Conservation (phyloP, 2,113 vertebrate species). For the Eudyptes chrysolophus region DNA sequence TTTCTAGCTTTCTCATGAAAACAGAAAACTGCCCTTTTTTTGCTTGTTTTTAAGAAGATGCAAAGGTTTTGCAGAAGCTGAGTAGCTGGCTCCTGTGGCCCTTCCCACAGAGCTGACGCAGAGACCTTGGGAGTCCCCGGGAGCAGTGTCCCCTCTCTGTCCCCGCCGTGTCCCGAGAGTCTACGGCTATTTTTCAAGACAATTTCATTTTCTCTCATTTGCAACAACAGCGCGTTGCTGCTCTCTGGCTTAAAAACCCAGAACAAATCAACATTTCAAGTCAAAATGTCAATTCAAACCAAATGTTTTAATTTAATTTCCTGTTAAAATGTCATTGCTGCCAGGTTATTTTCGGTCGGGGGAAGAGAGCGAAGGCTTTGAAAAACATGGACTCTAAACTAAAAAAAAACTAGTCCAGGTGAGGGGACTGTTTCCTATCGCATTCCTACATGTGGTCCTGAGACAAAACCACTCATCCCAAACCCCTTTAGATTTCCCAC, state of each 20-base stretch:
- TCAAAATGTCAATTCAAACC: constrained; percentile 61
- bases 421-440: neutral
- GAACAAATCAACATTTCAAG: constrained; percentile 48
- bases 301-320: constrained; percentile 62
- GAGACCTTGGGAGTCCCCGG: neutral
- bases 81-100: neutral
- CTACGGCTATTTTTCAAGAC: neutral
- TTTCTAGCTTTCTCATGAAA: neutral
- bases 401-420: neutral
- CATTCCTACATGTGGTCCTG: fast-evolving
- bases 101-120: neutral
- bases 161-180: fast-evolving
- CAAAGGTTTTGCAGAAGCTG: neutral
- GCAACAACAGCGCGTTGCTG: neutral
- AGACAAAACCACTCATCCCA: neutral
- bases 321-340: constrained; percentile 54
- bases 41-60: neutral
- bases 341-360: neutral
- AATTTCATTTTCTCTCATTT: neutral
- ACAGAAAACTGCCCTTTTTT: neutral
- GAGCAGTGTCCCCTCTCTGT: neutral
- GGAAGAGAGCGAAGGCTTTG: neutral
- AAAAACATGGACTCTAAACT: neutral
- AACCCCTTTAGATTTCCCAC: neutral
- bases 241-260: neutral